These are phyloP conservation scores for Hybos culiciformis DNA, from an alignment of 2,888 invertebrate species.

Conservation along the genomic window DNA sequence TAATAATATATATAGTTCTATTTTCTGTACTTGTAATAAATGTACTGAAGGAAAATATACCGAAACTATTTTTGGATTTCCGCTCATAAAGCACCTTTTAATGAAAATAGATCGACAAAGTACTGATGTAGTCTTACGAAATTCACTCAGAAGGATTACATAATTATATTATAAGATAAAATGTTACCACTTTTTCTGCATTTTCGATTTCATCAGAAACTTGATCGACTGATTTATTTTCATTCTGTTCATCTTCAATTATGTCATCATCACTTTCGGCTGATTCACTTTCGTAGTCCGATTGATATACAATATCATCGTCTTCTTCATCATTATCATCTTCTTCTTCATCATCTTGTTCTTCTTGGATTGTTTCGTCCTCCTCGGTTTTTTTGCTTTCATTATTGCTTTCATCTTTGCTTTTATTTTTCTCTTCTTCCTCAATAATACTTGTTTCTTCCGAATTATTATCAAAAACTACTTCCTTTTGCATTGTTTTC, in stretches of 20 bases:
- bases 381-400: neutral
- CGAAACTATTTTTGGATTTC: too few relatives aligned
- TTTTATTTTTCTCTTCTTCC: neutral
- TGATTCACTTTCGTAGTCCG: constrained; percentile 17
- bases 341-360: neutral
- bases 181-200: neutral
- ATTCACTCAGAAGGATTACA: too few relatives aligned
- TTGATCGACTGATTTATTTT: constrained; percentile 15
- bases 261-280: too few relatives aligned
- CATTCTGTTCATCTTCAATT: constrained; percentile 12
- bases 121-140: too few relatives aligned
- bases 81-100: too few relatives aligned
- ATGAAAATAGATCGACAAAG: too few relatives aligned
- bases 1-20: too few relatives aligned
- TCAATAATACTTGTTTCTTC: neutral
- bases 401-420: neutral
- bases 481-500: neutral
- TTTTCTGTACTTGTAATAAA: too few relatives aligned
- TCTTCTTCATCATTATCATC: neutral
- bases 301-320: constrained; percentile 21
- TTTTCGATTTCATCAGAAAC: neutral
- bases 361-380: neutral
- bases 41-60: too few relatives aligned
- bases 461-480: neutral
- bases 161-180: constrained; percentile 6